A percentile compares a stretch with the other conserved stretches of the same genome.
phyloP scores from a whole-genome alignment of 2,113 vertebrate genomes.

The Scomber scombrus region DNA sequence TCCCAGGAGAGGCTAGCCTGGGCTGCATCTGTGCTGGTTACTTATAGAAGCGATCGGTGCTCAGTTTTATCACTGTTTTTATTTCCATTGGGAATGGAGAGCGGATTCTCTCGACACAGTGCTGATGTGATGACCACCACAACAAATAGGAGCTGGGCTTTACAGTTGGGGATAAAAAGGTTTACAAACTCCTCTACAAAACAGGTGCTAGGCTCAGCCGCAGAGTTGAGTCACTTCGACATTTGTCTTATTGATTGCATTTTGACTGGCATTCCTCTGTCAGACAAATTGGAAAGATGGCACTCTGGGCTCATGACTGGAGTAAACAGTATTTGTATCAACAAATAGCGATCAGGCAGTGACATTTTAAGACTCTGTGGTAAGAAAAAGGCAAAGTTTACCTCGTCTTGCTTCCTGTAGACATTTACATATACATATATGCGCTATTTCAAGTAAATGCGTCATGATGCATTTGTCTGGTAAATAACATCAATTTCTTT shows the following conservation, averaged over 20 bases:
- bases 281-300: constrained; percentile 46
- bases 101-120: constrained; percentile 49
- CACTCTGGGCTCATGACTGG: constrained; percentile 26
- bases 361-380: constrained; percentile 40
- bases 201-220: constrained; percentile 50
- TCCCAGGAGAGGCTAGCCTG: constrained; percentile 42
- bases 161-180: constrained; percentile 63
- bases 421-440: too few relatives aligned
- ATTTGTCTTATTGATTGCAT: constrained; percentile 72
- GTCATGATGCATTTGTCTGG: neutral
- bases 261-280: constrained; percentile 54
- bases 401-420: too few relatives aligned
- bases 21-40: constrained; percentile 61
- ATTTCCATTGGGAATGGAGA: constrained; percentile 61
- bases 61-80: constrained; percentile 68
- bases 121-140: constrained; percentile 52
- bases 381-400: neutral
- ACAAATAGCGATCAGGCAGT: constrained; percentile 28
- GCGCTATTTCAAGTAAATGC: too few relatives aligned
- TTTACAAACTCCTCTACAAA: constrained; percentile 61
- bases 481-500: constrained; percentile 11
- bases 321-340: constrained; percentile 42
- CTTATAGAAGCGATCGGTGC: constrained; percentile 42
- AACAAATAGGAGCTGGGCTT: constrained; percentile 59
- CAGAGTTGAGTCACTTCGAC: constrained; percentile 55